Evolutionary conservation across 2,888 invertebrate species (phyloP), one percentile per base, ranked within the genome.

Genomic region (Coelogynopora nodosa): DNA sequence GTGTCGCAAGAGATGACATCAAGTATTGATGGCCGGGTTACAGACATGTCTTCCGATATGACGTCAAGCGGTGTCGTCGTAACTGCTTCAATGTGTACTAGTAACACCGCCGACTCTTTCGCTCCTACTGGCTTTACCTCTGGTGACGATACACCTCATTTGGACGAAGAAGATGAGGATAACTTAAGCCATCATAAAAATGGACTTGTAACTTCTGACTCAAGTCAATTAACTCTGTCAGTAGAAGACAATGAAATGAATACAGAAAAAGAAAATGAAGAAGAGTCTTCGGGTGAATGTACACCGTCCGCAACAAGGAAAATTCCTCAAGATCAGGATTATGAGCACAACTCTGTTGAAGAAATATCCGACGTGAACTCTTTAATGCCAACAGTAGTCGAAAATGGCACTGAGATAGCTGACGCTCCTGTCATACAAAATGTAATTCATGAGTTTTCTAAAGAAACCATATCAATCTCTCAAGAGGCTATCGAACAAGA

Each of bases 71-170:
- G 74, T 2, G 74, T 74, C 23, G 74, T 2, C 5, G 74, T 26
- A 10, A n/a, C 74, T 26, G 5, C 74, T 26, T 74, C 74, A 26
- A 74, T 74, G 74, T 74, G 74, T 23, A 74, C 74, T 10, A 74
- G 74, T 26, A 10, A 74, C 23, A 74, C 74, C 18, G 74, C 74
- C 18, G 74, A 74, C 27, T 74, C 74, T 26, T 74, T 74, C 23
- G 74, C 74, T 26, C 74, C 74, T 5, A 74, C 74, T 5, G 74
- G 74, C 74, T 74, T 74, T 26, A 74, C 74, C 23, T 74, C 74
- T 10, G 74, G 74, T 26, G 74, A 74, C 23, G 74, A 74, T 26
- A 74, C 74, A 5, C 74, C 74, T 2, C 74, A 74, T 26, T 74
- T 74, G 27, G 74, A 74, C 23, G 74, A 74, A 26, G 74, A 74